Evolutionary conservation across 2,888 invertebrate species (phyloP).

Genomic region (Dione juno): DNA sequence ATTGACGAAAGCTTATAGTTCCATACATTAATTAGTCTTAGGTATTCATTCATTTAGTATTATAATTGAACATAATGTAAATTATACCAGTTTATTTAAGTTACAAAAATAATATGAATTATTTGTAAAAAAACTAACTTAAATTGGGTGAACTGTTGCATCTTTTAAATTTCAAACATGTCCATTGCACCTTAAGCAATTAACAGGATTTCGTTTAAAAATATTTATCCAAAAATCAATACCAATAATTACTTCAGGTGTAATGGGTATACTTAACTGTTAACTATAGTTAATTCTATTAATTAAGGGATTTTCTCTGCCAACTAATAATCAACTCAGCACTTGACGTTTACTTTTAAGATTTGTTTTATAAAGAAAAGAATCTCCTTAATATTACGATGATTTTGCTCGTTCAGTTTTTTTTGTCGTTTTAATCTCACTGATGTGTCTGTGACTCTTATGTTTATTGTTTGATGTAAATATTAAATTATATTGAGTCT

Average conservation of each 20-base stretch:
- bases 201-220: not conserved
- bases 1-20: not conserved
- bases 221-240: too few relatives aligned
- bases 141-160: not conserved
- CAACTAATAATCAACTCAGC: not conserved
- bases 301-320: not conserved
- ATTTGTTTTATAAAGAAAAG: not conserved
- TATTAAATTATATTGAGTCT: conserved; percentile 72
- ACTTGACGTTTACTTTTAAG: not conserved
- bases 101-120: not conserved
- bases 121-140: not conserved
- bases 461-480: conserved; percentile 75
- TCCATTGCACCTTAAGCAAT: not conserved
- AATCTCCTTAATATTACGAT: conserved; percentile 17
- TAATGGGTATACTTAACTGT: not conserved
- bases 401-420: not conserved
- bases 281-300: not conserved
- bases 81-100: not conserved
- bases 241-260: not conserved
- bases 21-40: not conserved
- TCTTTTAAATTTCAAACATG: not conserved
- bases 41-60: conserved; percentile 4
- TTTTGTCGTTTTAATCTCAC: conserved; percentile 72
- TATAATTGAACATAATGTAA: not conserved
- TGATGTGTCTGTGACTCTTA: conserved; percentile 77